These are phyloP conservation scores for Drosophila nebulosa DNA, from an alignment of 1,140 invertebrate species.

Conservation along the genomic window DNA sequence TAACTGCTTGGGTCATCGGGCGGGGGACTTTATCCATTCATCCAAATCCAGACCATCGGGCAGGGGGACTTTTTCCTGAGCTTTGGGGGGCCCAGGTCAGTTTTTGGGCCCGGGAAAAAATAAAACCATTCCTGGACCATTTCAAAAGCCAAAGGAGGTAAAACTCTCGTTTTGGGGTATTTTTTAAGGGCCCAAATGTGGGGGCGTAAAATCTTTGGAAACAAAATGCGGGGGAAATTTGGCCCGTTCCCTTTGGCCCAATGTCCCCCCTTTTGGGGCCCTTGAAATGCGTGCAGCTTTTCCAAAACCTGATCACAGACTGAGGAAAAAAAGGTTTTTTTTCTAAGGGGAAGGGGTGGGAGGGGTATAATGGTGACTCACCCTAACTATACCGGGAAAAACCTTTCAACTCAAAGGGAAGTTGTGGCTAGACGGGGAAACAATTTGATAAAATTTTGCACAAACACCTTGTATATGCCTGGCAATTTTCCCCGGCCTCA, in stretches of 20 bases:
- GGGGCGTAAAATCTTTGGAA: slow-evolving; percentile 86
- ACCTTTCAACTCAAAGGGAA: slow-evolving; percentile 86
- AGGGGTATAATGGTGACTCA: slow-evolving; percentile 57
- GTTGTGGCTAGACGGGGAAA: slow-evolving; percentile 86
- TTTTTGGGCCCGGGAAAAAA: slow-evolving; percentile 94
- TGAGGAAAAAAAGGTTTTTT: slow-evolving; percentile 80
- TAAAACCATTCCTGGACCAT: slow-evolving; percentile 84
- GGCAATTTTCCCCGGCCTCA: slow-evolving; percentile 89
- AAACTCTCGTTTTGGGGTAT: slow-evolving; percentile 26
- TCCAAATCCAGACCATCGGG: slow-evolving; percentile 98
- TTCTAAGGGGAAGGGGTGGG: too few species aligned
- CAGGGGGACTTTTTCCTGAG: slow-evolving; percentile 98
- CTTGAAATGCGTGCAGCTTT: slow-evolving; percentile 91
- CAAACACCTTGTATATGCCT: slow-evolving; percentile 96
- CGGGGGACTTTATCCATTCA: slow-evolving; percentile 95
- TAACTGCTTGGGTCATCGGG: slow-evolving; percentile 90
- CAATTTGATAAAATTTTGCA: slow-evolving; percentile 98
- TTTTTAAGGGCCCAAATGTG: slow-evolving; percentile 41
- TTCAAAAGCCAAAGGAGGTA: slow-evolving; percentile 79
- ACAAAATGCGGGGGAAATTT: slow-evolving; percentile 89
- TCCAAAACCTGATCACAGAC: slow-evolving; percentile 87
- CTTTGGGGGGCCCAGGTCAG: slow-evolving; percentile 99
- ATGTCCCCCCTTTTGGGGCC: slow-evolving; percentile 95
- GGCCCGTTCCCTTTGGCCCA: slow-evolving; percentile 97
- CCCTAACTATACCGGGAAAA: slow-evolving; percentile 83